These are phyloP conservation scores for Phyllostomus hastatus DNA, from an alignment of 2,113 vertebrate species.

Conservation along the genomic window DNA sequence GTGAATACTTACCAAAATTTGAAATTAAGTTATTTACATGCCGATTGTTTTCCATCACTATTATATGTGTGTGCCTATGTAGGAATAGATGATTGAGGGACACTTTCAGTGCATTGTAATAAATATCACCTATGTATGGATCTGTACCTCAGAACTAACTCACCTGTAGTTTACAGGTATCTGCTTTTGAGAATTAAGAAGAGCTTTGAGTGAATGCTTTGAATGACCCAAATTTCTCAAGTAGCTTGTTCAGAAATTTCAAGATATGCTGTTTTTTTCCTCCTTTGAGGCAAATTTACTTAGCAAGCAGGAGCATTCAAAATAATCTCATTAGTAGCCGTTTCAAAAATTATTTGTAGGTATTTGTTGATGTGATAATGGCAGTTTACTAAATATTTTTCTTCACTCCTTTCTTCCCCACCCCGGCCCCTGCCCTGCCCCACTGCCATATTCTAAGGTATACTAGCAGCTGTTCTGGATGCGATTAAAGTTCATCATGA, in stretches of 20 bases:
- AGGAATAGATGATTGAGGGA: background rate
- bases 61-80: background rate
- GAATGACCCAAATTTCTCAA: background rate
- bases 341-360: background rate
- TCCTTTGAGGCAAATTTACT: background rate
- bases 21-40: background rate
- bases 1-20: background rate
- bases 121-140: background rate
- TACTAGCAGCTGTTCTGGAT: background rate
- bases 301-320: background rate
- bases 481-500: background rate
- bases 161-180: background rate
- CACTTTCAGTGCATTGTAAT: background rate
- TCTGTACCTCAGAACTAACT: background rate
- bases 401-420: background rate
- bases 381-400: background rate
- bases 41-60: background rate
- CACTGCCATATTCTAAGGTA: background rate
- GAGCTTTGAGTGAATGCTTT: background rate
- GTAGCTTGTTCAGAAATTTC: background rate
- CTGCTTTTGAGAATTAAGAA: background rate
- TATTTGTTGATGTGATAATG: background rate
- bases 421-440: too few relatives aligned
- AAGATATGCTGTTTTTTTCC: background rate
- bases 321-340: background rate